phyloP scores from a whole-genome alignment of 2,113 vertebrate genomes.

The Ibidorhyncha struthersii region DNA sequence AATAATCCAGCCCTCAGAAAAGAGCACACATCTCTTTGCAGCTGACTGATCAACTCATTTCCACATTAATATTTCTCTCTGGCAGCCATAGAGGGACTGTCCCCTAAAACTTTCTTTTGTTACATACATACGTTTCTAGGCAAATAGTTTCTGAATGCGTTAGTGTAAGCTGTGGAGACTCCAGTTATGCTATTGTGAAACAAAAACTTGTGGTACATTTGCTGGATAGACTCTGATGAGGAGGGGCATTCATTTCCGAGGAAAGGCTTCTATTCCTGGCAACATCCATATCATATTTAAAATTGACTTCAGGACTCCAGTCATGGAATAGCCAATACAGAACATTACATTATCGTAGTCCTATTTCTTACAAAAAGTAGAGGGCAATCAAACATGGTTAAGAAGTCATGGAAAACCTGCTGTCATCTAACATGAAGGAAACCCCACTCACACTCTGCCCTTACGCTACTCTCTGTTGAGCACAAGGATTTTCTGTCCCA shows the following conservation, averaged over 20 bases:
- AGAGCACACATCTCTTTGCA: not conserved
- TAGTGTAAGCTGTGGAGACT: not conserved
- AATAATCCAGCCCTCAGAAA: not conserved
- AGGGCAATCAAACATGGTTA: not conserved
- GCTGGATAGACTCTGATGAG: not conserved
- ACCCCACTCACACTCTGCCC: not conserved
- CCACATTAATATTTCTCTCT: not conserved
- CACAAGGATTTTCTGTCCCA: not conserved
- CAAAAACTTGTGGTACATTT: not conserved
- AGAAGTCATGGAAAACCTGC: not conserved
- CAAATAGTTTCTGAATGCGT: not conserved
- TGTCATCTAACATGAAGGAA: not conserved
- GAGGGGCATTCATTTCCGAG: not conserved
- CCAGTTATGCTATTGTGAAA: not conserved
- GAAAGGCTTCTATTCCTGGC: slow-evolving; percentile 11
- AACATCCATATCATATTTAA: slow-evolving; percentile 11
- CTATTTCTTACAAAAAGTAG: not conserved
- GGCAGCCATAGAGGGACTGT: not conserved
- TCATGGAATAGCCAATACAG: not conserved
- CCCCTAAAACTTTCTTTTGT: not conserved
- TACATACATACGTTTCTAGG: not conserved
- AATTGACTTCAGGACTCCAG: not conserved
- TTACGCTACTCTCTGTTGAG: not conserved
- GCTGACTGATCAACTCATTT: not conserved
- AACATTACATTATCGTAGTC: not conserved